These are phyloP conservation scores for Megamerina dolium DNA, from an alignment of 2,888 invertebrate species.

Conservation along the genomic window DNA sequence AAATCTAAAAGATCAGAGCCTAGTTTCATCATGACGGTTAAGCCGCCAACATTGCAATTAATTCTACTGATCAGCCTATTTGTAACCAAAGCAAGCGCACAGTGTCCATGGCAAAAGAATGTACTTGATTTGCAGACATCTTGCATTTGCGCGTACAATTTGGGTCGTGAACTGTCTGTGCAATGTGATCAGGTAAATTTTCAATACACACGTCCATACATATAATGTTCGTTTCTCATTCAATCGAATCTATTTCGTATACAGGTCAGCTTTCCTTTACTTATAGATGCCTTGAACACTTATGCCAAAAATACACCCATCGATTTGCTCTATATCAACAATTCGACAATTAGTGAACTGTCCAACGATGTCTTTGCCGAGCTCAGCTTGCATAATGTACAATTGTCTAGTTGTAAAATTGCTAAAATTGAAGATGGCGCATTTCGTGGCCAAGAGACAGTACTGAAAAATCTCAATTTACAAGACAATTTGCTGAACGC, in stretches of 20 bases:
- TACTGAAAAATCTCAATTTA: conserved; percentile 76
- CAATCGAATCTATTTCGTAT: conserved; percentile 17
- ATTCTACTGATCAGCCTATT: too few relatives aligned
- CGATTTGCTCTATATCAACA: conserved; percentile 83
- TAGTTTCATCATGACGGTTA: too few relatives aligned
- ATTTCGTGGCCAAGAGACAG: conserved; percentile 75
- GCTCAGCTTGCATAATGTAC: conserved; percentile 72
- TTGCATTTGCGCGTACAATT: conserved; percentile 82
- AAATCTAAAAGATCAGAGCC: too few relatives aligned
- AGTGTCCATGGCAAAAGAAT: conserved; percentile 81
- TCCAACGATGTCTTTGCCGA: conserved; percentile 63
- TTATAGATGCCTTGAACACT: conserved; percentile 68
- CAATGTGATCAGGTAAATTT: conserved; percentile 73
- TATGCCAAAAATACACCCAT: conserved; percentile 63
- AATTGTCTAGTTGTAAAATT: conserved; percentile 77
- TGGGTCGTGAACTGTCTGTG: conserved; percentile 77
- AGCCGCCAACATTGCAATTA: too few relatives aligned
- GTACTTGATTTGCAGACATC: conserved; percentile 70
- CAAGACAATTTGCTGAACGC: conserved; percentile 75
- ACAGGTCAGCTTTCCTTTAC: conserved; percentile 68
- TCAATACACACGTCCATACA: too few relatives aligned
- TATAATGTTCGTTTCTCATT: too few relatives aligned
- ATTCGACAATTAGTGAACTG: conserved; percentile 69
- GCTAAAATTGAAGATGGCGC: conserved; percentile 64
- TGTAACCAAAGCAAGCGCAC: conserved; percentile 53